Base-by-base conservation (phyloP, 2,113 vertebrate genomes). In the Percina caprodes region DNA sequence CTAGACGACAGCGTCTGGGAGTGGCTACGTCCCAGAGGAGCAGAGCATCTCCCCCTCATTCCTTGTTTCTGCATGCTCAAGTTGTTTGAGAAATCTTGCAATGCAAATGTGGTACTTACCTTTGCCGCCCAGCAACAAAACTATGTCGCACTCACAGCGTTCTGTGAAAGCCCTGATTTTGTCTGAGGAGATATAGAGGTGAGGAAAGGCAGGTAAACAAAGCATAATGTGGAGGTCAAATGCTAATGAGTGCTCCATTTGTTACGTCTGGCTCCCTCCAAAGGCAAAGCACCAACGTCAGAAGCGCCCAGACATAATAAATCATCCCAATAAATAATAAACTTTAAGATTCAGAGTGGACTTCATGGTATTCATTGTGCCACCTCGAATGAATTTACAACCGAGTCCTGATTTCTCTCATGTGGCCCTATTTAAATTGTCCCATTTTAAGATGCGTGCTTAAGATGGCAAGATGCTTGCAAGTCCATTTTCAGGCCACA, bases 221-320 rank as follows among this genome's bases (percentile, higher is more conserved):
- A 91, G 88, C 91, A 86, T 86, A 82, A 91, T 89, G 91, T 90
- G 78, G 91, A 93, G 93, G 92, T 93, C 90, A 93, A 93, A 94
- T 94, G 91, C 91, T 92, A 93, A 94, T 93, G 88, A 91, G 87
- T 1, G 69, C 87, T 82, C 87, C 83, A 85, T 89, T 90, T 90
- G 87, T 90, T 78, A 80, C 66, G 75, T 90, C 89, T 92, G 84
- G 84, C 88, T 90, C 82, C 72, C 86, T 79, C 74, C 81, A 91
- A 91, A 91, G 86, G 88, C 86, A 84, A 87, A 87, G 77, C 30
- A 85, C 74, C 86, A 71, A 35, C 73, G 68, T 90, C 79, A 81
- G 85, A 83, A 42, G 56, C 51, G 48, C 66, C 83, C 69, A 86
- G 88, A 91, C 80, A 61, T 82, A 86, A 94, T 93, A 93, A 93